phyloP scores from a whole-genome alignment of 2,797 vertebrate genomes.

The Tapera naevia region DNA sequence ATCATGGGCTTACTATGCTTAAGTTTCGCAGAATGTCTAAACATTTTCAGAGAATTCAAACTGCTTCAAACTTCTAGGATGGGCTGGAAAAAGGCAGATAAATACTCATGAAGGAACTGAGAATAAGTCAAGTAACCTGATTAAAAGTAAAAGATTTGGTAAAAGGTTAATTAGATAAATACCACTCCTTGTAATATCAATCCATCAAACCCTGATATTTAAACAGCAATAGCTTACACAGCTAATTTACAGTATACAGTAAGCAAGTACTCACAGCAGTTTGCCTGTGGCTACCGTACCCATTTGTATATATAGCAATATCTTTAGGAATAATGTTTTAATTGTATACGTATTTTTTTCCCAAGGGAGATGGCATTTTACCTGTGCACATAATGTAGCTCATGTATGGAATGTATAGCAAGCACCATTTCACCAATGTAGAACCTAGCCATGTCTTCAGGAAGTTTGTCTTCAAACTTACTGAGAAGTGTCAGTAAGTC shows the following conservation, averaged over 20 bases:
- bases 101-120: neutral
- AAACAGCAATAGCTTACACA: neutral
- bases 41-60: neutral
- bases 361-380: conserved; percentile 39
- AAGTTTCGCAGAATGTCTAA: neutral
- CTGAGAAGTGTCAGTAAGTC: conserved; percentile 96
- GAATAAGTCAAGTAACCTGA: neutral
- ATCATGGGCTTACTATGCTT: neutral
- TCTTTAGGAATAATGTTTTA: neutral
- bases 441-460: conserved; percentile 96
- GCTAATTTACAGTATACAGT: neutral
- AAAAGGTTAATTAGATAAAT: conserved; percentile 28
- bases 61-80: neutral
- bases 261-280: neutral
- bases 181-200: neutral
- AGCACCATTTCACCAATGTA: conserved; percentile 98
- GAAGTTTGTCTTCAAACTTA: conserved; percentile 96
- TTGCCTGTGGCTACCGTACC: neutral
- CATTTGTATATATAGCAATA: neutral
- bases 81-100: neutral
- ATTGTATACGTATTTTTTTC: neutral
- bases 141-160: neutral
- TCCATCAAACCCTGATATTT: neutral
- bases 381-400: conserved; percentile 97
- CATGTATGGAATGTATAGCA: conserved; percentile 94